These are phyloP conservation scores for Netelia melanura DNA, from an alignment of 2,888 invertebrate species.

Conservation along the genomic window DNA sequence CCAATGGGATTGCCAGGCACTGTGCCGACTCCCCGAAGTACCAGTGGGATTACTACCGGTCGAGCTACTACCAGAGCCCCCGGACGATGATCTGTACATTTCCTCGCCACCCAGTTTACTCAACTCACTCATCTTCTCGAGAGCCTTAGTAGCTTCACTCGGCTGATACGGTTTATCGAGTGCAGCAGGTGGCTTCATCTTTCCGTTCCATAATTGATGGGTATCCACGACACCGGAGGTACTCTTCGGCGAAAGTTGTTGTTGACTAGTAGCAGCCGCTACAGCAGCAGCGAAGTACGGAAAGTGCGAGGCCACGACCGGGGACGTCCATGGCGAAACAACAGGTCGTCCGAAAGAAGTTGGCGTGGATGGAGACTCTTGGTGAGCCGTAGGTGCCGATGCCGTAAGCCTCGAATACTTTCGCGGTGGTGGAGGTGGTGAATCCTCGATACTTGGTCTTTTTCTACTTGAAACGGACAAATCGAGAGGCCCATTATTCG, in stretches of 20 bases:
- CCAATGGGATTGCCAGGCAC: slow-evolving; percentile 99
- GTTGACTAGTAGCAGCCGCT: slow-evolving; percentile 89
- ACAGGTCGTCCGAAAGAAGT: slow-evolving; percentile 89
- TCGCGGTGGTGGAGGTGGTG: slow-evolving; percentile 87
- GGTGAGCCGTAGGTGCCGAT: slow-evolving; percentile 75
- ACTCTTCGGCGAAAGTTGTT: slow-evolving; percentile 89
- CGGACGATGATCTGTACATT: slow-evolving; percentile 88
- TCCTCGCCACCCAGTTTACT: slow-evolving; percentile 94
- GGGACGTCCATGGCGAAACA: slow-evolving; percentile 92
- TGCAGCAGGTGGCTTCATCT: slow-evolving; percentile 89
- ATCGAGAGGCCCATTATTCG: slow-evolving; percentile 90
- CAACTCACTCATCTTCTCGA: slow-evolving; percentile 96
- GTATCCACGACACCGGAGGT: slow-evolving; percentile 85
- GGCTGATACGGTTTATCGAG: slow-evolving; percentile 85
- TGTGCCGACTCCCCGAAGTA: slow-evolving; percentile 90
- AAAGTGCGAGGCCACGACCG: slow-evolving; percentile 90
- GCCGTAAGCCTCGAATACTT: slow-evolving; percentile 87
- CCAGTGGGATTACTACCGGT: slow-evolving; percentile 86
- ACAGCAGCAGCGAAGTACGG: slow-evolving; percentile 93
- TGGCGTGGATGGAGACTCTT: slow-evolving; percentile 75
- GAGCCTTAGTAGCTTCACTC: slow-evolving; percentile 93
- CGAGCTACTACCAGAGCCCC: slow-evolving; percentile 80
- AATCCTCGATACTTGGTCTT: slow-evolving; percentile 89
- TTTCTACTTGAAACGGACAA: slow-evolving; percentile 92
- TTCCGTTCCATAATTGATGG: slow-evolving; percentile 91